phyloP scores from a whole-genome alignment of 2,797 vertebrate species.

The Gymnoscopelus microlampas region DNA sequence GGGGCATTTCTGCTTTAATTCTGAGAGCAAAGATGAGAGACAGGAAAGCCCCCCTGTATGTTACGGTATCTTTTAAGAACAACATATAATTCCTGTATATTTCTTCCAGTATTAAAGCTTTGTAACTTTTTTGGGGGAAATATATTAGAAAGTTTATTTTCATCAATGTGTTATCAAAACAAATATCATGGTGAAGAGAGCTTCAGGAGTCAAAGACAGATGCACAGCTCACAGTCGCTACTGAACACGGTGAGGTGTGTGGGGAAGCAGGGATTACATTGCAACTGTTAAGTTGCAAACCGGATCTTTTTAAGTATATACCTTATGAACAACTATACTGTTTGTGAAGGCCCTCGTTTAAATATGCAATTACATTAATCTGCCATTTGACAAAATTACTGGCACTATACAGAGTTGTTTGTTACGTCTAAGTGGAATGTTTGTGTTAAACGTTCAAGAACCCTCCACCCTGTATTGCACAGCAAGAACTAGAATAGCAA shows the following conservation, averaged over 20 bases:
- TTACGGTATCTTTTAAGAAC: neutral
- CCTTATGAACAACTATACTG: no score
- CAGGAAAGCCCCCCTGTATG: neutral
- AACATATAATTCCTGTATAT: slow-evolving; percentile 14
- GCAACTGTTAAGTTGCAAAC: no score
- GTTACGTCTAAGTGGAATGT: slow-evolving; percentile 55
- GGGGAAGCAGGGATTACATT: no score
- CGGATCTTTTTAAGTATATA: no score
- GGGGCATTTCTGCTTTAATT: no score
- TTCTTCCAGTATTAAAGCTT: no score
- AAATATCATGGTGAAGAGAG: neutral
- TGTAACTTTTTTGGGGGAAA: no score
- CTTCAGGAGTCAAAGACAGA: neutral
- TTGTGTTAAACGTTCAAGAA: slow-evolving; percentile 23
- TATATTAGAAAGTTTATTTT: no score
- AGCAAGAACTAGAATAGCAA: slow-evolving; percentile 20
- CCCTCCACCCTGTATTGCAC: slow-evolving; percentile 22
- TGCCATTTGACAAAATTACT: slow-evolving; percentile 28
- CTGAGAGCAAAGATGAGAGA: no score
- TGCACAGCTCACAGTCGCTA: no score
- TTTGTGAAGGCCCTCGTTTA: slow-evolving; percentile 29
- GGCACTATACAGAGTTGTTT: slow-evolving; percentile 26
- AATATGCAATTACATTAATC: slow-evolving; percentile 24
- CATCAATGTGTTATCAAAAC: no score
- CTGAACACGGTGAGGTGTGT: no score